phyloP scores from a whole-genome alignment of 2,888 invertebrate genomes.

The Muschampia plurimacula region DNA sequence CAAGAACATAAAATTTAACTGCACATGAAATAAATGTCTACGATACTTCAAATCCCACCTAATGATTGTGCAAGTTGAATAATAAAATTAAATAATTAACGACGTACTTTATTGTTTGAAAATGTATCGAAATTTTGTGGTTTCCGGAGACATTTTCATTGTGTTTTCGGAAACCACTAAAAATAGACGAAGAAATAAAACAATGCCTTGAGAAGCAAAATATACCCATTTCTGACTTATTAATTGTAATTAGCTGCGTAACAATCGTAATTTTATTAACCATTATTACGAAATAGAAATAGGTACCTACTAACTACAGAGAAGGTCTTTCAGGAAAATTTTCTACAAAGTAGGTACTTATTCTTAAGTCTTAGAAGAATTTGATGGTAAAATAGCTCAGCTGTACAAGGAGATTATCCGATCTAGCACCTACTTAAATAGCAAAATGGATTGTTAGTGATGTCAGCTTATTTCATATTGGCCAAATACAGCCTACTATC shows the following conservation, averaged over 20 bases:
- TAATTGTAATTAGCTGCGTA: neutral
- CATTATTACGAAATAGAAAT: no score
- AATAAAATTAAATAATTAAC: neutral
- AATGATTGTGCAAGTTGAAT: slow-evolving; percentile 25
- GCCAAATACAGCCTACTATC: no score
- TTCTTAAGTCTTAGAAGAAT: no score
- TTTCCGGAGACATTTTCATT: slow-evolving; percentile 1
- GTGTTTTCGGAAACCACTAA: neutral
- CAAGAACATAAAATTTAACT: slow-evolving; percentile 17
- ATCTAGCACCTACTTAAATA: no score
- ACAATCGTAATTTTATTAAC: no score
- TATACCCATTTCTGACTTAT: neutral
- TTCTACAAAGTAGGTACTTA: no score
- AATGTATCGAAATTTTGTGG: neutral
- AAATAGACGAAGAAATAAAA: neutral
- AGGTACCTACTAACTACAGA: no score
- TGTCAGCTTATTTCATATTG: no score
- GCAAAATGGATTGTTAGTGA: no score
- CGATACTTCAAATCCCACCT: slow-evolving; percentile 9
- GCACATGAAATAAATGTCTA: slow-evolving; percentile 23
- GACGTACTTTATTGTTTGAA: neutral
- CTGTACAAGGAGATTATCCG: no score
- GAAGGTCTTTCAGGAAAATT: no score
- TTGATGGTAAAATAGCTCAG: no score
- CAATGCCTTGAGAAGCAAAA: neutral